A percentile compares a stretch with the other conserved stretches of the same genome.
Evolutionary conservation across 2,888 invertebrate species (phyloP).

Genomic region (Philaethria dido): DNA sequence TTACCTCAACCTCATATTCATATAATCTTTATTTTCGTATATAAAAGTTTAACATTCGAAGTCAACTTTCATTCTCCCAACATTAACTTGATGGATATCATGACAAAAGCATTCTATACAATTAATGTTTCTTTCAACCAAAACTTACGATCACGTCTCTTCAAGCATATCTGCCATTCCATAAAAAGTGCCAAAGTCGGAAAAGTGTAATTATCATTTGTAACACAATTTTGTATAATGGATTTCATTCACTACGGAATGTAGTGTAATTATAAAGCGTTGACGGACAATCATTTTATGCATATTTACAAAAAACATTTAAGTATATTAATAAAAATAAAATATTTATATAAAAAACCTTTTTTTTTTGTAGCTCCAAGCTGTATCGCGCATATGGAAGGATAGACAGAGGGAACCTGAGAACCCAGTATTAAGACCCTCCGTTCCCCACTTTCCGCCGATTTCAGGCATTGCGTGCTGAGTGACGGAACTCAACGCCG

Average conservation of each 20-base stretch:
- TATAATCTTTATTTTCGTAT: constrained; percentile 1
- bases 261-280: constrained; percentile 16
- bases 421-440: no score
- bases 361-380: no score
- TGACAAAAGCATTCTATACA: background rate
- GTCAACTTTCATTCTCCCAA: constrained; percentile 6
- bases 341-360: no score
- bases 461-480: no score
- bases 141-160: constrained; percentile 9
- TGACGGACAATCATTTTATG: constrained; percentile 8
- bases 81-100: constrained; percentile 11
- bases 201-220: constrained; percentile 32
- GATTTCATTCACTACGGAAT: constrained; percentile 26
- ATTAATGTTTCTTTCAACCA: constrained; percentile 19
- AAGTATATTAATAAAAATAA: background rate
- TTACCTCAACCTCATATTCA: background rate
- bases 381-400: no score
- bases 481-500: no score
- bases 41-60: constrained; percentile 5
- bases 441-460: no score
- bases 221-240: constrained; percentile 29
- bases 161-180: constrained; percentile 10
- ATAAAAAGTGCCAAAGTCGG: constrained; percentile 23
- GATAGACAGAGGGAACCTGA: no score
- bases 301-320: background rate